Conservation (phyloP, 1,140 invertebrate genomes). For the Scylla paramamosain region DNA sequence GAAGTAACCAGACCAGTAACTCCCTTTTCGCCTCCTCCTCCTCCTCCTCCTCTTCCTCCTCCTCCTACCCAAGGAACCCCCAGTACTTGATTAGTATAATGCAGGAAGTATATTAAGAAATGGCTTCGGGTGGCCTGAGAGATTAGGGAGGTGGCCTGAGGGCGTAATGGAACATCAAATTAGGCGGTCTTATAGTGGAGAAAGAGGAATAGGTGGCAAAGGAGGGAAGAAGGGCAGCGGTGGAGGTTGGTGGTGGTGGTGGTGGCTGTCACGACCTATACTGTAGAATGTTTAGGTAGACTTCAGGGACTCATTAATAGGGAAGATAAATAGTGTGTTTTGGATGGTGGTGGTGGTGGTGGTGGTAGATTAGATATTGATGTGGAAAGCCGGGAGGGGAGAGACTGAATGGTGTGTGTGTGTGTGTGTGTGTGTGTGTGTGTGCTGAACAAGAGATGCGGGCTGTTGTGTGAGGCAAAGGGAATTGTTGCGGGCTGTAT, state of each 20-base stretch:
- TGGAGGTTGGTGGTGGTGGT: background rate
- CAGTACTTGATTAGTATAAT: constrained; percentile 1
- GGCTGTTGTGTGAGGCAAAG: no score
- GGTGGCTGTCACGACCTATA: background rate
- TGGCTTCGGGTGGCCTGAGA: background rate
- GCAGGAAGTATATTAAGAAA: constrained; percentile 22
- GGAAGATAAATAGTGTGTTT: no score
- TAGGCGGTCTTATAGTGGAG: background rate
- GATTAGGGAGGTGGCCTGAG: background rate
- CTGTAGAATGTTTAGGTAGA: no score
- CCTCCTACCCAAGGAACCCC: background rate
- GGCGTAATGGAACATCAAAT: background rate
- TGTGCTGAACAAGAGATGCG: no score
- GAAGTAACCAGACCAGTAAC: background rate
- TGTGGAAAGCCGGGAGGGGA: no score
- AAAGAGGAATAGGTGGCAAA: background rate
- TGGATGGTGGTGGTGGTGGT: no score
- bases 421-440: no score
- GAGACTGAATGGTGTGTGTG: no score
- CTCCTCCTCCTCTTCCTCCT: background rate
- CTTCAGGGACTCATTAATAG: no score
- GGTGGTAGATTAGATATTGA: no score
- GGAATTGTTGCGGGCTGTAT: no score
- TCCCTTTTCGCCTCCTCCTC: background rate
- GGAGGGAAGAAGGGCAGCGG: background rate